Evolutionary conservation across 2,888 invertebrate genomes (phyloP).

Genomic region (Eulithis testata): DNA sequence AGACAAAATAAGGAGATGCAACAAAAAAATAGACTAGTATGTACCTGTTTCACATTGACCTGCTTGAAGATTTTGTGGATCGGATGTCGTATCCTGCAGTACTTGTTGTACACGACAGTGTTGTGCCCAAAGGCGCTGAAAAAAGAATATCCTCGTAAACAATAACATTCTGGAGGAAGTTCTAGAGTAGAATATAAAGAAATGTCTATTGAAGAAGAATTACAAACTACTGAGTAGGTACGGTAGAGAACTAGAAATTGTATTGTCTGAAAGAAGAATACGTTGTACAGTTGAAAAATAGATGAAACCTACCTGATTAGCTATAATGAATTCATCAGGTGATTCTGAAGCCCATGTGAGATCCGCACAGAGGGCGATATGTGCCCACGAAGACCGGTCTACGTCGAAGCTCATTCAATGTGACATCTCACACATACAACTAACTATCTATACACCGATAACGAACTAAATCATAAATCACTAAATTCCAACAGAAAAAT

Average conservation of each 20-base stretch:
- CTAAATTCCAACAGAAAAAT: conserved; percentile 77
- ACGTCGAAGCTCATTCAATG: conserved; percentile 84
- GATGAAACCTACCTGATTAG: conserved; percentile 70
- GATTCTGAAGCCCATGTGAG: conserved; percentile 80
- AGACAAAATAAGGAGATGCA: neutral
- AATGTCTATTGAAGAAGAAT: neutral
- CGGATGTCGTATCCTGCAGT: conserved; percentile 67
- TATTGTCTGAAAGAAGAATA: conserved; percentile 3
- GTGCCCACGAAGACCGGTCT: conserved; percentile 82
- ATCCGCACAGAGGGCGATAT: conserved; percentile 82
- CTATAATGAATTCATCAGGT: conserved; percentile 79
- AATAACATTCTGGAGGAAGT: neutral
- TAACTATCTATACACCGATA: conserved; percentile 74
- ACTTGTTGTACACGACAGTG: conserved; percentile 77
- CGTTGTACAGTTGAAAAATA: conserved; percentile 2
- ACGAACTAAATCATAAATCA: conserved; percentile 75
- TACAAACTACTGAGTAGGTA: no score
- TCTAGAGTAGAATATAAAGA: neutral
- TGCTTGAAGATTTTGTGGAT: conserved; percentile 62
- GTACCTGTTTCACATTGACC: conserved; percentile 71
- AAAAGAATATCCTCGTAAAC: conserved; percentile 31
- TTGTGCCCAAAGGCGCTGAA: conserved; percentile 79
- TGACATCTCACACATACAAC: conserved; percentile 77
- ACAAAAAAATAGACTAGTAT: neutral
- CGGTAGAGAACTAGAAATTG: neutral